A percentile compares a stretch with the other conserved stretches of the same genome.
Conservation (phyloP, 1,140 invertebrate genomes). For the Conus ventricosus region DNA sequence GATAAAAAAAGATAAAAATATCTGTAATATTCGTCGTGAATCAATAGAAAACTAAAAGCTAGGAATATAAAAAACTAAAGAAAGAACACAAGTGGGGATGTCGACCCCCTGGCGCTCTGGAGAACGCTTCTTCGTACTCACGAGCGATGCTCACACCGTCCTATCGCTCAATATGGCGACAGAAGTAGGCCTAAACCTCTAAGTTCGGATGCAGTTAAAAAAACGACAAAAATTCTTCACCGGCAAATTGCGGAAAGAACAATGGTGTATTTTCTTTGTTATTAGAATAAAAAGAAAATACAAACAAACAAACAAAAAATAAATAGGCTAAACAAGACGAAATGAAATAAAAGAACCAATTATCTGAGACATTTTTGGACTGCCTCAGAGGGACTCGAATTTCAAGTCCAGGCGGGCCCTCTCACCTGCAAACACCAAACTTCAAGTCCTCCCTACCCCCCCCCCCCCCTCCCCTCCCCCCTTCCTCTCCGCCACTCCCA, state of each 20-base stretch:
- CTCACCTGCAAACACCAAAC: too few relatives aligned
- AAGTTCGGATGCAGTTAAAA: background rate
- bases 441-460: too few relatives aligned
- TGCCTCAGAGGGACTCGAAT: too few relatives aligned
- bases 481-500: too few relatives aligned
- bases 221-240: slow-evolving; percentile 15
- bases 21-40: slow-evolving; percentile 11
- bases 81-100: slow-evolving; percentile 13
- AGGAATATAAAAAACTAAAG: slow-evolving; percentile 20
- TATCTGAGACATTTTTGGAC: too few relatives aligned
- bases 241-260: background rate
- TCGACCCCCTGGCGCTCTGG: slow-evolving; percentile 27
- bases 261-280: too few relatives aligned
- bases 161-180: slow-evolving; percentile 43
- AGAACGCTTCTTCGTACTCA: slow-evolving; percentile 6
- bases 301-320: too few relatives aligned
- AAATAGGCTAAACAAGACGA: too few relatives aligned
- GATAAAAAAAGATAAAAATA: slow-evolving; percentile 35
- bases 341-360: too few relatives aligned
- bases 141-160: slow-evolving; percentile 34
- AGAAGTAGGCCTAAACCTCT: background rate
- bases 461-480: too few relatives aligned
- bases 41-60: background rate
- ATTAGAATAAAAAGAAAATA: background rate
- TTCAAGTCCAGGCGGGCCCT: too few relatives aligned